phyloP scores from a whole-genome alignment of 2,888 invertebrate genomes.

The Xestia rhomboidea region DNA sequence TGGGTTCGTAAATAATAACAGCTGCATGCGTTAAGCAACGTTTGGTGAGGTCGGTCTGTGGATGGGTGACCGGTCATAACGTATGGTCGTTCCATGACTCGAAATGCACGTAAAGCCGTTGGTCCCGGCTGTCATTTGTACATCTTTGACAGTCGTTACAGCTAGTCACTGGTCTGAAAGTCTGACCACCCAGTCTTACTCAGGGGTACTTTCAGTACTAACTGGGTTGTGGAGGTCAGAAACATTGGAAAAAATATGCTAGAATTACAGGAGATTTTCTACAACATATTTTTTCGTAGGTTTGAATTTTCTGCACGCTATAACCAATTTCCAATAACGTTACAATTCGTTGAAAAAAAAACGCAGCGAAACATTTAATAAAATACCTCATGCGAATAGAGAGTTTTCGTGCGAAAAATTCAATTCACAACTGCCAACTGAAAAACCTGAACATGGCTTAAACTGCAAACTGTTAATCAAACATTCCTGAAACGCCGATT shows the following conservation, averaged over 20 bases:
- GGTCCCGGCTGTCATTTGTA: background rate
- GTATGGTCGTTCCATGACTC: background rate
- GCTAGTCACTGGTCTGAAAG: too few relatives aligned
- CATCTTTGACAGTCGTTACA: too few relatives aligned
- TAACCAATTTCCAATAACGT: background rate
- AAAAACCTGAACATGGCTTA: constrained; percentile 20
- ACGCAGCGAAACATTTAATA: background rate
- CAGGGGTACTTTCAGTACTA: too few relatives aligned
- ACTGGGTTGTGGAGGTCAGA: too few relatives aligned
- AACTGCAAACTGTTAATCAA: constrained; percentile 36
- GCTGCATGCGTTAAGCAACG: background rate
- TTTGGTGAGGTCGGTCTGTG: background rate
- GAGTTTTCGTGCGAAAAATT: constrained; percentile 10
- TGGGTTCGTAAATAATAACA: background rate
- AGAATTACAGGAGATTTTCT: background rate
- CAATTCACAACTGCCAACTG: constrained; percentile 23
- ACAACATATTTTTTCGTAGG: too few relatives aligned
- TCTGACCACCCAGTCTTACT: too few relatives aligned
- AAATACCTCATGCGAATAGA: constrained; percentile 2
- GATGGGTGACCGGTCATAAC: background rate
- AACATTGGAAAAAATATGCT: background rate
- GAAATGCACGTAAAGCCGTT: background rate
- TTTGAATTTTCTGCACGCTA: background rate
- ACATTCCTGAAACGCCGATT: constrained; percentile 39
- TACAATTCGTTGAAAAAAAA: background rate